Evolutionary conservation across 1,140 invertebrate species (phyloP), one percentile per base, ranked within the genome.

Genomic region (Globodera ellingtonae): DNA sequence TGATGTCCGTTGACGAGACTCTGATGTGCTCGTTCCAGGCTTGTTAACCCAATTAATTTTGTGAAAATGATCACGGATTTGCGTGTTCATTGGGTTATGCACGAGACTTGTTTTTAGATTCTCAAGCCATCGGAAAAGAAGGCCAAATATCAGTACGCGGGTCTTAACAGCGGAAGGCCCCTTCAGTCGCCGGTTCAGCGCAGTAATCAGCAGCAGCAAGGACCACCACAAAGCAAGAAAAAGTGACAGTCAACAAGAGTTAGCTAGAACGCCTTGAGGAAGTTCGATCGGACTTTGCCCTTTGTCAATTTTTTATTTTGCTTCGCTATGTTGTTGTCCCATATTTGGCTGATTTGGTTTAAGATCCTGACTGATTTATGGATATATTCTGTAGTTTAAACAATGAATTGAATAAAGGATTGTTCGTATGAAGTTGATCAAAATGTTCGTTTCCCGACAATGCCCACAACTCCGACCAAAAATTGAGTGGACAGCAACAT

Each of bases 1-100:
- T 99, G 94, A 99, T 99, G 97, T 97, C 95, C 84, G 97, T 99
- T 67, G 97, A 99, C 91, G 97, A 98, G 90, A 98, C 96, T 77
- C 92, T 99, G 66, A 98, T 99, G 97, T 99, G 97, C 92, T 98
- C 96, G 89, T 99, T 95, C 81, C 91, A 91, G 90, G 90, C 91
- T 52, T 52, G 50, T 52, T 52, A 1, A 52, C 50, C 10, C 7
- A 52, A 7, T 52, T 52, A 52, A 52, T 9, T 35, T 35, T 35
- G 35, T 35, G 35, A 35, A 35, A 35, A 35, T 35, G 0, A 35
- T 35, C 35, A 35, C 35, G 1, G 35, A 35, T 72, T 66, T 81
- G 66, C 3, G 69, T 70, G 62, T 13, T 72, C 0, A 59, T 72
- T 1, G 59, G 47, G 46, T 7, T 66, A 24, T 44, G 8, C 5